phyloP scores from a whole-genome alignment of 1,140 invertebrate genomes.

The Pseudachorutes palmiensis region DNA sequence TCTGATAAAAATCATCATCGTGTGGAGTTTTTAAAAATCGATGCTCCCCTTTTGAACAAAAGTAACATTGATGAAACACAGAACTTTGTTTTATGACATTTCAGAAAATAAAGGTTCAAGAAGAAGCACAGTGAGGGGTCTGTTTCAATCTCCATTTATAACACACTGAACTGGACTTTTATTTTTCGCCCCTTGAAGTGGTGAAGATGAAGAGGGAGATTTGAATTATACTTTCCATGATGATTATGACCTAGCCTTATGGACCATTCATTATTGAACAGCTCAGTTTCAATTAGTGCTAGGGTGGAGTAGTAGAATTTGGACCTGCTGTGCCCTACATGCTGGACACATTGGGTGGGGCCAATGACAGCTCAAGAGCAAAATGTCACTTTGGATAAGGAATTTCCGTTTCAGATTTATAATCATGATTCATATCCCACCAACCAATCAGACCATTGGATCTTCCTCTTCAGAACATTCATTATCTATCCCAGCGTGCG shows the following conservation, averaged over 20 bases:
- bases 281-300: conserved; percentile 3
- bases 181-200: background rate
- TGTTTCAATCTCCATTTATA: no score
- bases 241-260: conserved; percentile 12
- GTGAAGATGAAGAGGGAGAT: background rate
- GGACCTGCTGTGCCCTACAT: background rate
- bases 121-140: background rate
- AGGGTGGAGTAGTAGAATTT: background rate
- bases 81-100: no score
- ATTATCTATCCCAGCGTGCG: background rate
- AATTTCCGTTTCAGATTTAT: conserved; percentile 3
- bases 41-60: no score
- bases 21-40: no score
- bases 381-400: conserved; percentile 10
- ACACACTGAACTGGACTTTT: no score
- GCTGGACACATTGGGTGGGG: background rate
- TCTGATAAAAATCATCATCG: no score
- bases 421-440: no score
- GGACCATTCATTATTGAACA: conserved; percentile 6
- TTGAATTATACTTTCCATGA: background rate
- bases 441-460: no score
- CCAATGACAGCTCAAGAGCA: background rate
- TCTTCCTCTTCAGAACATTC: background rate
- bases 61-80: no score
- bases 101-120: no score